Base-by-base conservation (phyloP, 2,797 vertebrate species). In the Nasua narica region DNA sequence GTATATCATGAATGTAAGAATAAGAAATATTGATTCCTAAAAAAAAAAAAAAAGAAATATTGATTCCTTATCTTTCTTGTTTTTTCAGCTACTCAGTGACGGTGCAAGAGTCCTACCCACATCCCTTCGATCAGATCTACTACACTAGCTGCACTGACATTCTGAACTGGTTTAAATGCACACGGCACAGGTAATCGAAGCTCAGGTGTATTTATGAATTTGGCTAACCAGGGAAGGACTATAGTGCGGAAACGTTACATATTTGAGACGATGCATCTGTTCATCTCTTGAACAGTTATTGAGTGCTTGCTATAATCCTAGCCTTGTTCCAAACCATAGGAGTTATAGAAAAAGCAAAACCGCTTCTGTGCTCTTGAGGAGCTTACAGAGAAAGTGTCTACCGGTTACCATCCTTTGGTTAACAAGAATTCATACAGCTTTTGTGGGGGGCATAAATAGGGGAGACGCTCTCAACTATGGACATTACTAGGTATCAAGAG, bases 121-220 rank as follows among this genome's bases (percentile, higher is more conserved):
- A 99, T 98, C 99, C 99, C 15, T 99, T 99, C 96, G 99, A 99
- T 97, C 99, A 99, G 98, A 97, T 99, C 96, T 99, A 99, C 97
- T 99, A 99, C 98, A 99, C 99, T 94, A 99, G 99, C 98, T 99
- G 99, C 98, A 98, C 99, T 3, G 99, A 99, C 98, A 99, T 99
- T 97, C 98, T 99, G 9, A 99, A 99, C 98, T 99, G 99, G 99
- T 99, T 99, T 98, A 99, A 99, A 98, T 99, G 99, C 98, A 99
- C 99, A 1, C 98, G 99, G 87, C 99, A 99, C 99, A 99, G 99
- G 99, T 99, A 97, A 99, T 97, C 69, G 46, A 95, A 82, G n/a
- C 54, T 76, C 79, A 14, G 69, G 25, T 70, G 0, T 62, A 7
- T 15, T 97, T 70, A 56, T 62, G 85, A 40, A 4, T 60, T 97